A percentile compares a stretch with the other conserved stretches of the same genome.
Conservation (phyloP, 1,140 invertebrate genomes). For the Drosophila punjabiensis region DNA sequence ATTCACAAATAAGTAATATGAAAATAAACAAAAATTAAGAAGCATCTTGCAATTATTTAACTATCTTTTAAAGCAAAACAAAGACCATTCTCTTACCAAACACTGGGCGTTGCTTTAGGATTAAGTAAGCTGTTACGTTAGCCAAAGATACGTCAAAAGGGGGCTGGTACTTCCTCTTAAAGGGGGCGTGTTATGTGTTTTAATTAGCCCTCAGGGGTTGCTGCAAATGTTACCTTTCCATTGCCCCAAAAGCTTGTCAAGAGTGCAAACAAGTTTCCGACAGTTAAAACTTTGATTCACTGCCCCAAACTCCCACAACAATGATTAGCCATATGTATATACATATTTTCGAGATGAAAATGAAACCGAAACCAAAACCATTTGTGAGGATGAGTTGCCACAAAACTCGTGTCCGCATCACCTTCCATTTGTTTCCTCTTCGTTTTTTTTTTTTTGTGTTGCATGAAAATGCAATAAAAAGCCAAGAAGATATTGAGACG, state of each 20-base stretch:
- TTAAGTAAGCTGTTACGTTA: slow-evolving; percentile 41
- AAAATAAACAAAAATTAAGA: no score
- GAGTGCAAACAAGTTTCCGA: slow-evolving; percentile 53
- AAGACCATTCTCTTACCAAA: neutral
- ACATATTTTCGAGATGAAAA: slow-evolving; percentile 38
- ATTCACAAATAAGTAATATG: neutral
- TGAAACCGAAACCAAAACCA: slow-evolving; percentile 33
- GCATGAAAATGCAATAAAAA: slow-evolving; percentile 58
- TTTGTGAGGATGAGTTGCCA: slow-evolving; percentile 46
- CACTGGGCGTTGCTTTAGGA: neutral
- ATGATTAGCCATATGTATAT: slow-evolving; percentile 38
- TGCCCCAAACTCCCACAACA: slow-evolving; percentile 29
- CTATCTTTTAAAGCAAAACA: neutral
- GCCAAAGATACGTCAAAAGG: slow-evolving; percentile 4
- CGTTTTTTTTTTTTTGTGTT: no score
- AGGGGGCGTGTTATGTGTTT: slow-evolving; percentile 23
- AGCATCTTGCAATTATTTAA: neutral
- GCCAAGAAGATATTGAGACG: slow-evolving; percentile 22
- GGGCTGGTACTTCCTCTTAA: slow-evolving; percentile 13
- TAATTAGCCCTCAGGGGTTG: slow-evolving; percentile 18
- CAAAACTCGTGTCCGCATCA: slow-evolving; percentile 46
- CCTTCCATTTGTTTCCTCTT: slow-evolving; percentile 42
- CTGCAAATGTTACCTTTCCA: slow-evolving; percentile 34
- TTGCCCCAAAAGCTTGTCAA: slow-evolving; percentile 50
- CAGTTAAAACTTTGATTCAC: slow-evolving; percentile 27